Evolutionary conservation across 2,888 invertebrate genomes (phyloP), one percentile per base, ranked within the genome.

Genomic region (Sminthurides aquaticus): DNA sequence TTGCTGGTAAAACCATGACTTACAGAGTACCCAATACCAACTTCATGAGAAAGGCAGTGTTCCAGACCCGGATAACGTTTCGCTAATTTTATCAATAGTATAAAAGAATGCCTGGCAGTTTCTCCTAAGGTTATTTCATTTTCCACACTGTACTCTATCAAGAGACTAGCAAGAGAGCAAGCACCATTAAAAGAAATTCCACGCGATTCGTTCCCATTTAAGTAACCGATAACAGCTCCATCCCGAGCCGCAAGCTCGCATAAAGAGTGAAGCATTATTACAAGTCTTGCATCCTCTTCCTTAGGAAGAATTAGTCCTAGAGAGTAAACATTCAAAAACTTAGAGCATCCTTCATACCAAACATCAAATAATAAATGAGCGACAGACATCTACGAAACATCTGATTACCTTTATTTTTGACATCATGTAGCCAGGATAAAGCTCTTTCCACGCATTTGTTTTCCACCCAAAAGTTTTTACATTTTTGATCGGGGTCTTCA

Each of bases 161-260:
- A 57, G 57, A 74, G 71, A 60, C 69, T 69, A 62, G 74, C 72
- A 28, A 74, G 64, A 20, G 72, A 71, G 52, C 68, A 74, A 24
- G 70, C 71, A 18, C 71, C 74, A 57, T 71, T 71, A 70, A 68
- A 74, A 28, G 66, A 61, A 25, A 58, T 64, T 48, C 49, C 22
- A 2, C 60, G 54, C n/a, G 24, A 22, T 15, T 34, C 61, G 34
- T 62, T 61, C 8, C 52, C 54, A 62, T 62, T 57, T 3, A 69
- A 60, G 57, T 70, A 72, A 15, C 72, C 72, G 49, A 74, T 59
- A 34, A 74, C 56, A 67, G 71, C 72, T 49, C 68, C 69, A 49
- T 74, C 74, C 62, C 67, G 67, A n/a, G 69, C 67, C n/a, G 70
- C 72, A 28, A 71, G 58, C 67, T 72, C 71, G 66, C 71, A 71